These are phyloP conservation scores for Callocephalon fimbriatum DNA, from an alignment of 2,113 vertebrate genomes.

Conservation along the genomic window DNA sequence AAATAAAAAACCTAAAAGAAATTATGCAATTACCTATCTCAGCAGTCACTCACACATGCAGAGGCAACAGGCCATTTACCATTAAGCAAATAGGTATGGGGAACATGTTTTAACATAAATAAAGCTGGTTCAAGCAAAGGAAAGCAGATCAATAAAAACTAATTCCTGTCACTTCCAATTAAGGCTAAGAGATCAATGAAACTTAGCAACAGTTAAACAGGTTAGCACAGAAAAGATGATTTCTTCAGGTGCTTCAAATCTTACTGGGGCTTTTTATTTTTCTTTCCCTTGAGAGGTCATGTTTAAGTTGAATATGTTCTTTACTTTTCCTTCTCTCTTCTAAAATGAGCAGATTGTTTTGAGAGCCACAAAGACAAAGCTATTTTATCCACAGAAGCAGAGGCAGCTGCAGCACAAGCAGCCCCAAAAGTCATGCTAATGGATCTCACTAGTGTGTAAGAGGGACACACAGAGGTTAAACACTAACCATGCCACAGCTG, in stretches of 20 bases:
- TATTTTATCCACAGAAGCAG: not conserved
- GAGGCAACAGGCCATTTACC: slow-evolving; percentile 3
- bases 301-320: not conserved
- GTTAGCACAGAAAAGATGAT: not conserved
- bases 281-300: not conserved
- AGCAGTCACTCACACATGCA: not conserved
- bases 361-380: not conserved
- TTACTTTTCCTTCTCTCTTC: not conserved
- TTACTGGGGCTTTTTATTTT: not conserved
- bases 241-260: not conserved
- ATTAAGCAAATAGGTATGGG: not conserved
- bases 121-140: slow-evolving; percentile 58
- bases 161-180: slow-evolving; percentile 55
- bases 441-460: not conserved
- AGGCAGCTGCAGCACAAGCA: not conserved
- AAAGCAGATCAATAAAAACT: slow-evolving; percentile 64
- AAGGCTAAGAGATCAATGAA: slow-evolving; percentile 41
- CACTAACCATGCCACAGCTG: not conserved
- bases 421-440: not conserved
- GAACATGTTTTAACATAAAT: slow-evolving; percentile 57
- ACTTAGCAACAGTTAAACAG: slow-evolving; percentile 18
- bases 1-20: not conserved
- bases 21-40: not conserved
- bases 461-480: not conserved
- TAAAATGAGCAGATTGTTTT: not conserved